These are phyloP conservation scores for Leptodactylus fuscus DNA, from an alignment of 2,113 vertebrate genomes.

Conservation along the genomic window DNA sequence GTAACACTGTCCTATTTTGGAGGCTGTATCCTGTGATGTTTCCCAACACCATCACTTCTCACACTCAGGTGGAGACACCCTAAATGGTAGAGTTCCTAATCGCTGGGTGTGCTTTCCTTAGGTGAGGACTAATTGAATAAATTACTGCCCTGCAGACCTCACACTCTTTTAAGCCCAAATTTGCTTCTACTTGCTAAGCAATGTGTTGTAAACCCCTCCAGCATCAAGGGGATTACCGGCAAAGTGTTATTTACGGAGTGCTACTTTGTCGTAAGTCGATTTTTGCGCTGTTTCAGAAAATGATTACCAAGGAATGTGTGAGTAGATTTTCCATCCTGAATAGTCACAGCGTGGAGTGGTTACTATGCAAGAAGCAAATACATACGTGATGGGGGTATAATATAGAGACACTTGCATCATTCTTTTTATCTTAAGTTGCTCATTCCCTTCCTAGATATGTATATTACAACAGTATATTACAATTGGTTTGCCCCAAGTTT, in stretches of 20 bases:
- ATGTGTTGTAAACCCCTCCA: conserved; percentile 16
- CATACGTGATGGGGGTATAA: not conserved
- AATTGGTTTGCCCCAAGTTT: too few relatives aligned
- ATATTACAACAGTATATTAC: too few relatives aligned
- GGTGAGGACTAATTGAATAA: not conserved
- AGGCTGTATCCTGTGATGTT: too few relatives aligned
- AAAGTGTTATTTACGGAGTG: conserved; percentile 35
- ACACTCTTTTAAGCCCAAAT: conserved; percentile 30
- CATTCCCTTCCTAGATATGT: not conserved
- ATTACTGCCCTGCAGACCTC: conserved; percentile 39
- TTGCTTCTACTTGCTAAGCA: conserved; percentile 50
- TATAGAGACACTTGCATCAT: not conserved
- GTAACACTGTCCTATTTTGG: too few relatives aligned
- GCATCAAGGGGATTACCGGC: conserved; percentile 15
- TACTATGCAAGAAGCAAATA: not conserved
- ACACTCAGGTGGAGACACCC: not conserved
- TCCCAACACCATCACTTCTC: not conserved
- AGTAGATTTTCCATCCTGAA: not conserved
- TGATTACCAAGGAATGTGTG: not conserved
- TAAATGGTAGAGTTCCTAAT: not conserved
- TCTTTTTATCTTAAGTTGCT: not conserved
- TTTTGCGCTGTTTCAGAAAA: not conserved
- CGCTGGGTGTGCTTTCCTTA: not conserved
- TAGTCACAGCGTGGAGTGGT: not conserved
- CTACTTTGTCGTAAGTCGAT: not conserved